phyloP scores from a whole-genome alignment of 2,113 vertebrate genomes.

The Empidonax traillii region DNA sequence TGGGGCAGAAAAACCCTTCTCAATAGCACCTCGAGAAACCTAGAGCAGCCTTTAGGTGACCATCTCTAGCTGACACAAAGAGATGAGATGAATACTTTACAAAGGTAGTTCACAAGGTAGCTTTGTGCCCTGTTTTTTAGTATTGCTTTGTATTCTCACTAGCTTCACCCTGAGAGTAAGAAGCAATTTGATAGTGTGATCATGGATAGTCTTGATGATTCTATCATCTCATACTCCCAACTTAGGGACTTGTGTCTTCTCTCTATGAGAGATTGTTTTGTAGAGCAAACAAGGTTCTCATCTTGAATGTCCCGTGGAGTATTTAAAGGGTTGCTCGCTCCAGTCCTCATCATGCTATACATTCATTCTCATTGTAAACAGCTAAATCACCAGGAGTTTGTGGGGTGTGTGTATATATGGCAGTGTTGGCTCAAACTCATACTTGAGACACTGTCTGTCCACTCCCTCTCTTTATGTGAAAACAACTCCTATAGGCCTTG shows the following conservation, averaged over 20 bases:
- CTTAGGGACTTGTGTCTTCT: neutral
- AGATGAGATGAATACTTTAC: neutral
- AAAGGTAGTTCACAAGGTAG: neutral
- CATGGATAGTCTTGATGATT: neutral
- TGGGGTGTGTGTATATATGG: neutral
- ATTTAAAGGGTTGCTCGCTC: neutral
- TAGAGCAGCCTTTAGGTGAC: neutral
- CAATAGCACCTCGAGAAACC: neutral
- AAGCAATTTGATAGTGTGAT: neutral
- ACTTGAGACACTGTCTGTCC: neutral
- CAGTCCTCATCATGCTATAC: neutral
- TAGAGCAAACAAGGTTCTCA: neutral
- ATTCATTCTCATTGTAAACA: neutral
- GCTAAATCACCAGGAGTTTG: neutral
- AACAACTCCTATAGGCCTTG: neutral
- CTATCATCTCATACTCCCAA: neutral
- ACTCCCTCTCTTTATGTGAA: neutral
- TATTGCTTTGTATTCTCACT: neutral
- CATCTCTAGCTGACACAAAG: neutral
- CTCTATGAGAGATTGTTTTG: neutral
- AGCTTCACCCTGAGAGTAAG: neutral
- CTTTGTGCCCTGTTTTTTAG: neutral
- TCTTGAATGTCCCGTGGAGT: neutral
- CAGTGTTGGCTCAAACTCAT: neutral
- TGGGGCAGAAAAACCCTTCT: neutral